Base-by-base conservation (phyloP, 2,797 vertebrate genomes). In the Strix occidentalis region DNA sequence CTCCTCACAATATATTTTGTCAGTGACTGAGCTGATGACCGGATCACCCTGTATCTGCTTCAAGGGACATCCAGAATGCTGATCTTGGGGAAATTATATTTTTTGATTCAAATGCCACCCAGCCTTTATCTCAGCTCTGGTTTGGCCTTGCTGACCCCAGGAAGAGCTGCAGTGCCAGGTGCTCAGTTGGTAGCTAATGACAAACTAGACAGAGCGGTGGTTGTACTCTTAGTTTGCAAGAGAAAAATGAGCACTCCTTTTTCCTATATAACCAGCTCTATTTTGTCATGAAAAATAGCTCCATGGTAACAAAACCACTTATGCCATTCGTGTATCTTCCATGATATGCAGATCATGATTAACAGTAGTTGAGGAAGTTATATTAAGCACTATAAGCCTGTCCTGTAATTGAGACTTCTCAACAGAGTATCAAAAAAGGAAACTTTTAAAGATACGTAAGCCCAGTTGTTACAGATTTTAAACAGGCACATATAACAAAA, bases 271-370 rank as follows among this genome's bases (percentile, higher is more conserved):
- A 15, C 16, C 57, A 58, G 51, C 76, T 82, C 77, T 77, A 14
- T n/a, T 83, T 69, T 91, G 41, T 65, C 78, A 51, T 69, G 76
- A 92, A 37, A 61, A 91, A 81, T 31, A 86, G 71, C 94, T 97
- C 93, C 93, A 89, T 93, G 90, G 90, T 80, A 89, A 92, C 81
- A 9, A 84, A 83, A n/a, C 13, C 0, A 24, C 68, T 84, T 83
- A 43, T 11, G 37, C 12, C 75, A 56, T 80, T 87, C 4, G 5
- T 83, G 13, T 69, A 29, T 80, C 61, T 54, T 58, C 61, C 39
- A 13, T 58, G 57, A 64, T 78, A 76, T 16, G 37, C 65, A 87
- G 87, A 81, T 93, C 57, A 31, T 83, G 92, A 75, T 92, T 92
- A 95, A 26, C 58, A 48, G 65, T 24, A 63, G 57, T 57, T 66